Evolutionary conservation across 2,888 invertebrate species (phyloP), one percentile per base, ranked within the genome.

Genomic region (Drosophila anceps): DNA sequence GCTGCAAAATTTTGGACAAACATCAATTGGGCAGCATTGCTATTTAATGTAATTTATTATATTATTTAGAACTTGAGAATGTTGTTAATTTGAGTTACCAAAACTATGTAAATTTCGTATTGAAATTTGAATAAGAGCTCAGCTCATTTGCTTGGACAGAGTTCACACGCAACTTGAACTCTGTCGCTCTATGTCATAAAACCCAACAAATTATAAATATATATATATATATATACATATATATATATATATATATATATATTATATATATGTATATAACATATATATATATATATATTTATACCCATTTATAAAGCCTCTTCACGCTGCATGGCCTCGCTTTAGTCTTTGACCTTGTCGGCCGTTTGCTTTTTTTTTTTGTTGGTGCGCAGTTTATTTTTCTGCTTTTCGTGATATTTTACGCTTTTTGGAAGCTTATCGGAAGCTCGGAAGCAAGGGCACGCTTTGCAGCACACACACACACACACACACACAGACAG

Each of bases 371-470:
- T 66, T 44, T 50, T 41, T 48, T 29, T 0, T n/a, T 20, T 58
- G n/a, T 24, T 27, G 54, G 15, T 35, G 31, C 13, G 39, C 37
- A 39, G 13, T 55, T 50, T 48, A 41, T 20, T 41, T 60, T 46
- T 35, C 44, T n/a, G n/a, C 46, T 53, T 70, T 80, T 82, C 88
- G 88, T 87, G 85, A 80, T 81, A 67, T 72, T 84, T 79, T 60
- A 48, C 67, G 63, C 61, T 69, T 75, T 53, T 39, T 51, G 60
- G 46, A 37, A 54, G 76, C 70, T 84, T 88, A 82, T 84, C 76
- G 83, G 78, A 82, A 88, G 81, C 71, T 68, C 71, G n/a, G 69
- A 80, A 84, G 78, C 82, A 84, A 82, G 88, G 88, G 53, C 78
- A 15, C 58, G 61, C 55, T 60, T 70, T 63, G 64, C 29, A 79